Conservation (phyloP, 2,113 vertebrate species). For the Microcebus ravelobensis region DNA sequence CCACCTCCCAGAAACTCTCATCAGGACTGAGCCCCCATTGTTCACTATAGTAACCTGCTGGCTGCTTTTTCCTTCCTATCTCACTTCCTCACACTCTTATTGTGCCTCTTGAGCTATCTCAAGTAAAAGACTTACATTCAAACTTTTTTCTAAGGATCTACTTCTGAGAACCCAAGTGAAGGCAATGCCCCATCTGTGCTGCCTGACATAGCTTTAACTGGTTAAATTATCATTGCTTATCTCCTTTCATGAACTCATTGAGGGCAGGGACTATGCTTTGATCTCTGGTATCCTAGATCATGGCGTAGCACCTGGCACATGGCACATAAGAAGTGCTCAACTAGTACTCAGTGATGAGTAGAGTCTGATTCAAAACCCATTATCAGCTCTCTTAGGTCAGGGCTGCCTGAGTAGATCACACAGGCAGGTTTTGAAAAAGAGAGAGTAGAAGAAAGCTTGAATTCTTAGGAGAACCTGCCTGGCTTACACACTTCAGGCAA, state of each 20-base stretch:
- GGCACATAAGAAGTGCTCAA: neutral
- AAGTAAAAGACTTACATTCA: neutral
- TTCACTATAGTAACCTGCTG: neutral
- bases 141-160: neutral
- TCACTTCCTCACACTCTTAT: neutral
- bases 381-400: too few species aligned
- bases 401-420: neutral
- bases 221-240: neutral
- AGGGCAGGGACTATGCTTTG: neutral
- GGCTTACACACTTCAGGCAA: fast-evolving
- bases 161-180: neutral
- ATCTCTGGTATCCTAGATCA: neutral
- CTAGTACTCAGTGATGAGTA: neutral
- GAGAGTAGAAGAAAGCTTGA: neutral
- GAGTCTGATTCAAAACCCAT: neutral
- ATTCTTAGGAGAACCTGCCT: neutral
- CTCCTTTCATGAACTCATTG: neutral
- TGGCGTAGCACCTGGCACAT: neutral
- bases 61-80: neutral
- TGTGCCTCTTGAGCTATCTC: neutral
- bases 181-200: neutral
- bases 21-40: neutral
- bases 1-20: neutral
- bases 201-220: neutral
- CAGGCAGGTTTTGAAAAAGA: neutral